Percentiles rank a stretch among this genome's conserved stretches.
Evolutionary conservation across 1,140 invertebrate species (phyloP).

Genomic region (Nephila pilipes): DNA sequence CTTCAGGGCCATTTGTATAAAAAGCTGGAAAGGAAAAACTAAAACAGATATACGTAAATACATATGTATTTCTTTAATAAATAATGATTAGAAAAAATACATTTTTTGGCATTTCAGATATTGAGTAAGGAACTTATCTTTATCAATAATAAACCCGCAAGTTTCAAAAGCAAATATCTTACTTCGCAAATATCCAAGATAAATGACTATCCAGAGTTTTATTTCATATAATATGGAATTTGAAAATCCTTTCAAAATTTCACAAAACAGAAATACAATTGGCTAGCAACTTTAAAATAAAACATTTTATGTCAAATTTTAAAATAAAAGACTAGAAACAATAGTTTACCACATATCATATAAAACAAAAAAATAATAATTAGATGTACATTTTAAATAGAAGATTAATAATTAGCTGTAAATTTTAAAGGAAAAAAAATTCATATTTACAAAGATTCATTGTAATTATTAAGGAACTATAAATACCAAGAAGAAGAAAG

Average conservation of each 20-base stretch:
- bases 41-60: too few relatives aligned
- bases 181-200: background rate
- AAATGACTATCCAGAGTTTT: background rate
- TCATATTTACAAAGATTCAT: background rate
- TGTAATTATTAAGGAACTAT: background rate
- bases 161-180: background rate
- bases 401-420: background rate
- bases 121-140: background rate
- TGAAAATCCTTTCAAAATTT: background rate
- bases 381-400: background rate
- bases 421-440: background rate
- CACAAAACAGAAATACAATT: background rate
- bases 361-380: background rate
- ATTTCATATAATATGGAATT: background rate
- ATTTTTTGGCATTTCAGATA: conserved; percentile 1
- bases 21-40: too few relatives aligned
- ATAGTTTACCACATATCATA: background rate
- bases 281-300: too few relatives aligned
- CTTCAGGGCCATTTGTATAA: too few relatives aligned
- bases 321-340: too few relatives aligned
- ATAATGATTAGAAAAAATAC: conserved; percentile 36
- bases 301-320: too few relatives aligned
- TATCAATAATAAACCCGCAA: background rate
- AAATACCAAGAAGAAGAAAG: background rate
- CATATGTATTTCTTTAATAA: conserved; percentile 17